Evolutionary conservation across 2,888 invertebrate species (phyloP).

Genomic region (Xanthostigma xanthostigma): DNA sequence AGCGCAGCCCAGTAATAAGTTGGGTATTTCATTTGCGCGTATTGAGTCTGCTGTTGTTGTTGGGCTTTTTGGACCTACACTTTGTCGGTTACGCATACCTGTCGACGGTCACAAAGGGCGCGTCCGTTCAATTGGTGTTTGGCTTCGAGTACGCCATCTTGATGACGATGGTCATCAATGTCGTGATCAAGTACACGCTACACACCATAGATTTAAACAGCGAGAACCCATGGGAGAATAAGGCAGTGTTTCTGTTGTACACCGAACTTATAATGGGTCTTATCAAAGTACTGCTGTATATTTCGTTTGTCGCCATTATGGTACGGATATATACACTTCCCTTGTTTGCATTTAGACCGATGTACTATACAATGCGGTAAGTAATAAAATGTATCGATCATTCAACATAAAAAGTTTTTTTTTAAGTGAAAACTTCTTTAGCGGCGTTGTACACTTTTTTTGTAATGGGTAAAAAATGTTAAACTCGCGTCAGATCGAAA

Average conservation of each 20-base stretch:
- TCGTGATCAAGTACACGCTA: conserved; percentile 77
- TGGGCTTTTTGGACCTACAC: conserved; percentile 71
- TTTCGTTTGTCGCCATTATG: conserved; percentile 91
- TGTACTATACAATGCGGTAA: conserved; percentile 95
- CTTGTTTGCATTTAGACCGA: conserved; percentile 93
- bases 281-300: conserved; percentile 66
- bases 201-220: conserved; percentile 81
- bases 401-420: too few relatives aligned
- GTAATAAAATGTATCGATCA: conserved; percentile 16
- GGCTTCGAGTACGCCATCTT: conserved; percentile 99
- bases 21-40: conserved; percentile 89
- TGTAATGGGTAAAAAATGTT: too few relatives aligned
- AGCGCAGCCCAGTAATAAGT: conserved; percentile 93
- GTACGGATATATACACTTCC: conserved; percentile 94
- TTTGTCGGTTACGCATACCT: conserved; percentile 91
- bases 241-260: conserved; percentile 92
- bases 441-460: too few relatives aligned
- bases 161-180: conserved; percentile 82
- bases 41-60: conserved; percentile 61
- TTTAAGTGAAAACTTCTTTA: too few relatives aligned
- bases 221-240: conserved; percentile 98
- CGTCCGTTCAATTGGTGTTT: conserved; percentile 95
- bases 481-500: too few relatives aligned
- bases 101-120: conserved; percentile 82
- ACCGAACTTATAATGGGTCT: conserved; percentile 90